phyloP scores from a whole-genome alignment of 2,888 invertebrate species.

The Harpagoxenus sublaevis region DNA sequence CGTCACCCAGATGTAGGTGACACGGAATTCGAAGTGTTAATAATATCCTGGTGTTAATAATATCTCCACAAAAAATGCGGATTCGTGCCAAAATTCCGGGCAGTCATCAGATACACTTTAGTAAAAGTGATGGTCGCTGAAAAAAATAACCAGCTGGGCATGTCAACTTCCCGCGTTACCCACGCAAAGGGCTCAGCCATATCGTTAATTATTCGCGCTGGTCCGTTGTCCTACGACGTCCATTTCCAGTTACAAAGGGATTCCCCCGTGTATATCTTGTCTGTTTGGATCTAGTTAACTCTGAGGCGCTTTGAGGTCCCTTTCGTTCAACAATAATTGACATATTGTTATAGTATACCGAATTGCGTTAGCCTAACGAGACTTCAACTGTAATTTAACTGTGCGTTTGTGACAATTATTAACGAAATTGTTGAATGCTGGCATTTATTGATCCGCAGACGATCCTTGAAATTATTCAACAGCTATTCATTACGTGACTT shows the following conservation, averaged over 20 bases:
- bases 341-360: conserved; percentile 19
- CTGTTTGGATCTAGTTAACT: conserved; percentile 43
- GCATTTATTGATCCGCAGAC: background rate
- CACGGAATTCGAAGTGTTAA: background rate
- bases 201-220: conserved; percentile 45
- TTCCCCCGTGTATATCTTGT: conserved; percentile 7
- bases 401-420: background rate
- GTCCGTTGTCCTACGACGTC: conserved; percentile 19
- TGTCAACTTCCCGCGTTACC: conserved; percentile 15
- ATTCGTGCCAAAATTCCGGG: conserved; percentile 1
- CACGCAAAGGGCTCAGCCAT: background rate
- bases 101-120: conserved; percentile 8
- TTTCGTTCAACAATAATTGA: conserved; percentile 37
- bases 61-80: background rate
- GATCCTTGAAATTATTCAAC: background rate
- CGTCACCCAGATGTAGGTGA: background rate
- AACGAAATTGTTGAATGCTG: background rate
- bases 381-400: conserved; percentile 3
- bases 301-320: background rate
- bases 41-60: background rate
- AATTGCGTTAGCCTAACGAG: background rate
- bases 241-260: conserved; percentile 52
- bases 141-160: conserved; percentile 11
- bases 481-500: background rate
- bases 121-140: background rate